Base-by-base conservation (phyloP, 2,888 invertebrate genomes). In the Synergus japonicus region DNA sequence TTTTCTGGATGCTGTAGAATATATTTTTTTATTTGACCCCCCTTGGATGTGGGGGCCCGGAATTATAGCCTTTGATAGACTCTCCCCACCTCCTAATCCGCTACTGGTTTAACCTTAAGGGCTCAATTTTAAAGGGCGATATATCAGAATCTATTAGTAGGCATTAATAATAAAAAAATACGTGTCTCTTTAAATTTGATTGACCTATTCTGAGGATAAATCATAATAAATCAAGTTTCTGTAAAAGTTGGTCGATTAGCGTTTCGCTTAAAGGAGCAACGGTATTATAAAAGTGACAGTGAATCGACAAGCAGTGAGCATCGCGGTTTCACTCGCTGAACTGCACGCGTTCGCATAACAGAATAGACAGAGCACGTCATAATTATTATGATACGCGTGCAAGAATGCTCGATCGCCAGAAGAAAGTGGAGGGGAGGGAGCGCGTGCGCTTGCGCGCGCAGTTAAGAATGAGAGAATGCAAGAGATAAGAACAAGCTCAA, bases 261-360 rank as follows among this genome's bases (percentile, higher is more conserved):
- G 64, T 65, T 44, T 77, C 77, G 49, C 77, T 77, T 64, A 77
- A 77, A 77, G 73, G 76, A 76, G 77, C 79, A 89, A 89, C 90
- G 90, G 89, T 86, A 90, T 89, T 90, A 89, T 89, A 90, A 90
- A 90, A 90, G 89, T 89, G 90, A 90, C 90, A 89, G 90, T 90
- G 88, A 88, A 89, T 88, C 87, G 88, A 87, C 87, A 85, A 85
- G 85, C 82, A 79, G 79, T 43, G 76, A 54, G 46, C 60, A 79
- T 83, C 82, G 83, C 84, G 85, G 87, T 89, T 89, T 89, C 89
- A 88, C 89, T 88, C 85, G 85, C 83, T 86, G 87, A 88, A 88
- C 82, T 80, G 83, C 84, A 79, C 84, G 84, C 81, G 83, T 81
- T 81, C 82, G 81, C 82, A 76, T 79, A 77, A 79, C 79, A 78